Conservation (phyloP, 2,113 vertebrate genomes). For the Ailuropoda melanoleuca region DNA sequence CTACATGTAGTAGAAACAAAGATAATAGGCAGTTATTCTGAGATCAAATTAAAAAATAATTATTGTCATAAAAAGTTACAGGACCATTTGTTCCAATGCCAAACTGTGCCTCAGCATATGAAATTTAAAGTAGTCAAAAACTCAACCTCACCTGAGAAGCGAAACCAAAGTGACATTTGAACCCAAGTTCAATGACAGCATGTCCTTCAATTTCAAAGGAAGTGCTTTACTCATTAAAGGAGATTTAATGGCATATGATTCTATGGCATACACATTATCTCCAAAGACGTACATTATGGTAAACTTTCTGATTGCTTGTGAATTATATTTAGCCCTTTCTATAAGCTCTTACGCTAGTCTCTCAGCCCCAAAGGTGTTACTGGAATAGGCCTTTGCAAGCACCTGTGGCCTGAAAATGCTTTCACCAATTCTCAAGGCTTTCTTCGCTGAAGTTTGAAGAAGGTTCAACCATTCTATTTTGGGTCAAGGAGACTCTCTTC, state of each 20-base stretch:
- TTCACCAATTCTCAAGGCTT: constrained; percentile 5
- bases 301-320: background rate
- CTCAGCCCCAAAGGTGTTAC: background rate
- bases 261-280: background rate
- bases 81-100: constrained; percentile 25
- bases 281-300: background rate
- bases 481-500: constrained; percentile 58
- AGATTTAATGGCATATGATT: background rate
- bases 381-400: constrained; percentile 34
- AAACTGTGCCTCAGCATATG: background rate
- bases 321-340: background rate
- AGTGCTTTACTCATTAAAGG: constrained; percentile 6
- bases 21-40: constrained; percentile 31
- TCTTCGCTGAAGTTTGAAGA: background rate
- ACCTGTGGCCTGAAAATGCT: constrained; percentile 67
- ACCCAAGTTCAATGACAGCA: constrained; percentile 84
- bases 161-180: constrained; percentile 78
- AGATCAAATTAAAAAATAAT: constrained; percentile 62
- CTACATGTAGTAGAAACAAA: constrained; percentile 12
- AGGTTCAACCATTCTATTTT: constrained; percentile 41
- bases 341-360: background rate
- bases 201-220: constrained; percentile 82
- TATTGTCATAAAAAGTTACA: constrained; percentile 53
- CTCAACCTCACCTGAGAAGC: constrained; percentile 38
- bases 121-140: constrained; percentile 38